These are phyloP conservation scores for Mormyrus hasselquistii DNA, from an alignment of 2,797 vertebrate species.

Conservation along the genomic window DNA sequence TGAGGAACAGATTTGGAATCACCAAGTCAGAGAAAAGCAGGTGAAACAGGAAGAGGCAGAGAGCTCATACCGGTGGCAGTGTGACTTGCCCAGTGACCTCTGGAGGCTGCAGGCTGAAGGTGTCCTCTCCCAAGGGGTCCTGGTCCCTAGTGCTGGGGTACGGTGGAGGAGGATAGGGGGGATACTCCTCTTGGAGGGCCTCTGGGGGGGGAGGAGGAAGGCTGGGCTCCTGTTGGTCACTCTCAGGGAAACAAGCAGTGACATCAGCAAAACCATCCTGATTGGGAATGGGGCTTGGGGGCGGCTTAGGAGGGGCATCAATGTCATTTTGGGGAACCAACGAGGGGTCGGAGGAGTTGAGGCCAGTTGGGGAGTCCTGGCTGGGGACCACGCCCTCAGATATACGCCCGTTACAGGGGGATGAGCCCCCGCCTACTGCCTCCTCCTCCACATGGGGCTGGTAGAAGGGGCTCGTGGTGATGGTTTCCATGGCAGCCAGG, in stretches of 20 bases:
- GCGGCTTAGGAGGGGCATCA: slow-evolving; percentile 48
- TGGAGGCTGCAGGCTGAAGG: slow-evolving; percentile 77
- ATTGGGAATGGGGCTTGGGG: slow-evolving; percentile 61
- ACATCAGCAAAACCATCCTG: slow-evolving; percentile 46
- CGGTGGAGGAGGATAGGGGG: slow-evolving; percentile 87
- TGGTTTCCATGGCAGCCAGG: slow-evolving; percentile 86
- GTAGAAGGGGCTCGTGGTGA: slow-evolving; percentile 56
- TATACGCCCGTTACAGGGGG: not conserved
- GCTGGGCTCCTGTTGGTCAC: slow-evolving; percentile 38
- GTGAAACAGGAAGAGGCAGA: not conserved
- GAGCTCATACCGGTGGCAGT: slow-evolving; percentile 77
- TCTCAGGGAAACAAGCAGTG: slow-evolving; percentile 57
- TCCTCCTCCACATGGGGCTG: slow-evolving; percentile 56
- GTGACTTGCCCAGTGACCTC: slow-evolving; percentile 89
- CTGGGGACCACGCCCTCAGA: not conserved
- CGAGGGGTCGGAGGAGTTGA: slow-evolving; percentile 25
- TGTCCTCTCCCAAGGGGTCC: slow-evolving; percentile 76
- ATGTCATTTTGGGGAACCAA: slow-evolving; percentile 19
- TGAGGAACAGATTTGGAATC: not conserved
- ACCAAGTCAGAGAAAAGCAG: not conserved
- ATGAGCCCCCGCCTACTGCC: slow-evolving; percentile 25
- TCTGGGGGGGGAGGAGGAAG: slow-evolving; percentile 56
- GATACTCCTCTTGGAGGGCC: slow-evolving; percentile 83
- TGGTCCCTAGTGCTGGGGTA: slow-evolving; percentile 86
- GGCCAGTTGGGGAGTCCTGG: not conserved